Evolutionary conservation across 2,113 vertebrate species (phyloP), one percentile per base, ranked within the genome.

Genomic region (Asarcornis scutulata): DNA sequence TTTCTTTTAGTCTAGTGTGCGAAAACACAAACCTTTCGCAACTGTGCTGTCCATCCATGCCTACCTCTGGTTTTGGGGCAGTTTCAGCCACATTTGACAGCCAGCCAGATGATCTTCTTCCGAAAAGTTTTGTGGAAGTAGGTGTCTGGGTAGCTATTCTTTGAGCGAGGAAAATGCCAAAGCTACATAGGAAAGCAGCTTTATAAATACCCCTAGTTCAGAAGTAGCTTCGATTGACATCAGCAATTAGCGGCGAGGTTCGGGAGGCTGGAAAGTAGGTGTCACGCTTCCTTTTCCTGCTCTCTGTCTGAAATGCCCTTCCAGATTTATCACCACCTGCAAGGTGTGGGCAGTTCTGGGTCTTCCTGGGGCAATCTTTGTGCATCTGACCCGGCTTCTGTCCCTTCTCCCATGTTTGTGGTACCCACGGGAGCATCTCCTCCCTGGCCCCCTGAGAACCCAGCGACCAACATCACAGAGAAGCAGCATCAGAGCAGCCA

Each of bases 31-130:
- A 80, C 3, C 1, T 42, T 64, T 68, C 42, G 17, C 17, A 11
- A 8, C 36, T 0, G 8, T 62, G 53, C 40, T 91, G 7, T 25
- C 32, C 7, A 0, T 5, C 3, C 1, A 17, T 34, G 18, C 13
- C 25, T 46, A 10, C 7, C 1, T 7, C 15, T 64, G 59, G 26
- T 59, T 11, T 9, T 40, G 58, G 76, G 79, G 62, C 27, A 79
- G 32, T 56, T 74, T 86, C 15, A 66, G 55, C 8, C 11, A 1
- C 1, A 0, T 42, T 78, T 88, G 60, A 71, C 42, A 63, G 67
- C 71, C 62, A 53, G 53, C 0, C 2, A 66, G 76, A 67, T 32
- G 32, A 44, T 44, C 27, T 48, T 11, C 4, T 27, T 59, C 60
- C 75, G 46, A 29, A 4, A 95, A 90, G 68, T 80, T 94, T 52